A percentile compares a stretch with the other conserved stretches of the same genome.
Conservation (phyloP, 2,797 vertebrate species). For the Sylvilagus floridanus region DNA sequence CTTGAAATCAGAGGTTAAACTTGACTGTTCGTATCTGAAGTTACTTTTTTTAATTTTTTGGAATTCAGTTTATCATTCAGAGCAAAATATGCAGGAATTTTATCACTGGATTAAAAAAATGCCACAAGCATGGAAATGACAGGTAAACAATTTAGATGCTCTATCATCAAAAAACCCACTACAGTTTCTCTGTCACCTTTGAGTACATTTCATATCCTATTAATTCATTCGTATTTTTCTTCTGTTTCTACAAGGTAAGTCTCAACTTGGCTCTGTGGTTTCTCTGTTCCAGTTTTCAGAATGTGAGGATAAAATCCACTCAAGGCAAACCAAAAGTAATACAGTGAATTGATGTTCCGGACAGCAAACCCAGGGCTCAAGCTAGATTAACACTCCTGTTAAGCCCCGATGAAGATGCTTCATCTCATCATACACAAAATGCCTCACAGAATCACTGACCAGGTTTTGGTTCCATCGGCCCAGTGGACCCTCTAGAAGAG, state of each 20-base stretch:
- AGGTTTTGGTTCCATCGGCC: neutral
- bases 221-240: neutral
- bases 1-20: neutral
- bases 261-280: constrained; percentile 58
- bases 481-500: constrained; percentile 38
- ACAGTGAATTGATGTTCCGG: neutral
- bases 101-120: neutral
- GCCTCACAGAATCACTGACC: constrained; percentile 20
- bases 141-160: neutral
- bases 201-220: neutral
- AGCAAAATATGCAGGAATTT: neutral
- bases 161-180: constrained; percentile 15
- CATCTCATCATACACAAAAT: neutral
- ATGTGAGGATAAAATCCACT: constrained; percentile 68
- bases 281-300: constrained; percentile 69
- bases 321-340: constrained; percentile 53
- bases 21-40: neutral
- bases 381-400: constrained; percentile 31
- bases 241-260: constrained; percentile 68
- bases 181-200: neutral
- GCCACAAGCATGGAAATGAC: neutral
- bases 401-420: constrained; percentile 21
- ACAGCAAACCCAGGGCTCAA: neutral
- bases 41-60: neutral
- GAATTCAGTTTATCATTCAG: constrained; percentile 4